Base-by-base conservation (phyloP, 2,113 vertebrate species). In the Phodopus roborovskii region DNA sequence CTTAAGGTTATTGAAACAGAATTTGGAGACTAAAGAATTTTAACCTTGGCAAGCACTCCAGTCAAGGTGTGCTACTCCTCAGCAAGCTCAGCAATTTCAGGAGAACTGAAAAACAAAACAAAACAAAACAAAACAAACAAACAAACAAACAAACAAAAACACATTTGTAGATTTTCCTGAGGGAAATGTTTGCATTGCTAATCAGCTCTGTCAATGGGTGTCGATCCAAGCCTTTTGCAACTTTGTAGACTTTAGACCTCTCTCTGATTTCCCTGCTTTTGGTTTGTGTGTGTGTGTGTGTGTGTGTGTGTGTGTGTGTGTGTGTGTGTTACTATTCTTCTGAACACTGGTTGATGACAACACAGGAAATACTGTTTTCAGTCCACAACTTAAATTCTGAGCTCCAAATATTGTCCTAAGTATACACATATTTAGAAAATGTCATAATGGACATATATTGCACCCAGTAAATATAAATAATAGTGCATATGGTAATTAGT, bases 311-410 rank as follows among this genome's bases (percentile, higher is more conserved):
- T n/a, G n/a, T n/a, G n/a, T n/a, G n/a, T n/a, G n/a, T n/a, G n/a
- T n/a, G n/a, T n/a, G n/a, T n/a, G n/a, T n/a, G n/a, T n/a, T n/a
- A n/a, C n/a, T n/a, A 19, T 90, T 96, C 33, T 75, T 94, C 87
- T 62, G 66, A 88, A 93, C 19, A 5, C 60, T 91, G 74, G n/a
- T 79, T 97, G 83, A 64, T 95, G 58, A 90, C 68, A 74, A 93
- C 30, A 58, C 9, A 73, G 71, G 73, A 5, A 88, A 17, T 68
- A 62, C 24, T 82, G 7, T 94, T 30, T 81, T 92, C 56, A 77
- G 56, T 10, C 22, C 45, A 74, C 13, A 56, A 48, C 1, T 16
- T 93, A 53, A 90, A 10, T 75, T 89, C 50, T 94, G 90, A 39
- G 12, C 81, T 33, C 42, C 36, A 56, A 24, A 64, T 5, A 8